Base-by-base conservation (phyloP, 2,113 vertebrate genomes). In the Myanophis thanlyinensis region DNA sequence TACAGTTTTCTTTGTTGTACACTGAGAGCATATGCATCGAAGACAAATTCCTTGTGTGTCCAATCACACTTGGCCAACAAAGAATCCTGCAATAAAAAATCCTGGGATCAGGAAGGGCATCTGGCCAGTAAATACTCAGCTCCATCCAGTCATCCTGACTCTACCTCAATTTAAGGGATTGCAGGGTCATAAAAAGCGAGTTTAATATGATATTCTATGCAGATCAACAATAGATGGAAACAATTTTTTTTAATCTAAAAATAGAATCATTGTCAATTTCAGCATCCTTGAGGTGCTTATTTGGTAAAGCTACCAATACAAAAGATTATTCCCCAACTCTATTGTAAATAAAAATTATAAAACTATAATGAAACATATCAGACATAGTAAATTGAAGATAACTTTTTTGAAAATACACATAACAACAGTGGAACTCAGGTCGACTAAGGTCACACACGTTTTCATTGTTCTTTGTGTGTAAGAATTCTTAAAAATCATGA, bases 341-440 rank as follows among this genome's bases (percentile, higher is more conserved):
- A 15, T 67, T 67, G 30, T 67, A 15, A 67, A n/a, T n/a, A 67
- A 30, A 67, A 62, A 62, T 92, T 92, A 95, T 95, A 91, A 95
- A 94, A 2, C 59, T 91, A 91, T 59, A 93, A 95, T 93, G 44
- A 96, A 96, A 96, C 92, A 95, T 20, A 87, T 93, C 93, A 91
- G 80, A 85, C 94, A 96, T 96, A 94, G 94, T 95, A 96, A 96
- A 96, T 96, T 96, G 46, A 54, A 40, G 25, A 91, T 46, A 96
- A 87, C 94, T 96, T 95, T 95, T 86, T 86, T 86, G 85, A 86
- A 86, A 86, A 48, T 27, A 22, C 2, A 25, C 22, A 48, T 47
- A 86, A 86, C 23, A 86, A 47, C 47, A 86, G 85, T 27, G 47
- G 10, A 18, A 86, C 25, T 13, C 46, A 6, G 12, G 85, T 86